phyloP scores from a whole-genome alignment of 2,797 vertebrate species.

The Streptopelia turtur region DNA sequence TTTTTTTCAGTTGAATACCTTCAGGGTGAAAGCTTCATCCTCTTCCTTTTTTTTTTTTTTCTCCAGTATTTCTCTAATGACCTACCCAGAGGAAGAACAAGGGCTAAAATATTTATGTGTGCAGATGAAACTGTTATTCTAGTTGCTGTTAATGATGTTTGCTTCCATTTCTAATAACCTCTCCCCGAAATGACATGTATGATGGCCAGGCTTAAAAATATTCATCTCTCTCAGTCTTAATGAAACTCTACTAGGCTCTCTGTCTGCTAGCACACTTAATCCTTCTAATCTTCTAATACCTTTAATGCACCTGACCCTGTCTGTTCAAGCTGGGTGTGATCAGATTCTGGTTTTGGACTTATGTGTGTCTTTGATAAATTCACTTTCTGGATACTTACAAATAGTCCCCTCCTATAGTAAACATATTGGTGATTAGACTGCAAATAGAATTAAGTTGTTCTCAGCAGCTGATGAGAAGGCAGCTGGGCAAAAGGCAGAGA shows the following conservation, averaged over 20 bases:
- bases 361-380: constrained; percentile 13
- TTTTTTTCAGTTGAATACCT: background rate
- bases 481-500: background rate
- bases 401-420: background rate
- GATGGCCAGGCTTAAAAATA: constrained; percentile 49
- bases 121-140: constrained; percentile 35
- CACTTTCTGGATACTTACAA: constrained; percentile 26
- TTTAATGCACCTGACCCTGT: constrained; percentile 30
- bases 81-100: background rate
- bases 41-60: background rate
- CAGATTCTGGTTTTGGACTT: constrained; percentile 26
- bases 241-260: constrained; percentile 32
- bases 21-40: background rate
- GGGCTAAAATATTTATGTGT: constrained; percentile 57
- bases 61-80: constrained; percentile 22
- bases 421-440: background rate
- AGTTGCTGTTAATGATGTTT: constrained; percentile 53
- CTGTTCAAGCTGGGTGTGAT: background rate
- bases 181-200: constrained; percentile 44
- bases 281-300: constrained; percentile 38
- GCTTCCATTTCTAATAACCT: constrained; percentile 44
- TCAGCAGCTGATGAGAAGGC: background rate
- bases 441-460: constrained; percentile 31
- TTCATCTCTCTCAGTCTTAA: constrained; percentile 62
- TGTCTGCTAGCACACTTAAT: constrained; percentile 52